Evolutionary conservation across 2,113 vertebrate species (phyloP).

Genomic region (Onychostoma macrolepis): DNA sequence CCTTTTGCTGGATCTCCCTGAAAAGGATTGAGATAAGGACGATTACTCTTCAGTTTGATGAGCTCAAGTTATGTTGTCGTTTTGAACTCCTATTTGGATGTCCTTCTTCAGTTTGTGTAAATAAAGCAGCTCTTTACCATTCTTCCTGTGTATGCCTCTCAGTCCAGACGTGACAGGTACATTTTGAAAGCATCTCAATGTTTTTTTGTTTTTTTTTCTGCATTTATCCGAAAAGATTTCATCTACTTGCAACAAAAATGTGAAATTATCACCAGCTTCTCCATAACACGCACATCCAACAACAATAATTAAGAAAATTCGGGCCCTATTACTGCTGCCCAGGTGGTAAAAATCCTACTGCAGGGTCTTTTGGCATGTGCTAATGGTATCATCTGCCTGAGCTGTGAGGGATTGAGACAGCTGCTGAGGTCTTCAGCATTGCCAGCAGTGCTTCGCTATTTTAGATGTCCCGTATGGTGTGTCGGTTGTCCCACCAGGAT

Average conservation of each 20-base stretch:
- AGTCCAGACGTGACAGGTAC: no score
- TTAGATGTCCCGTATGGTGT: slow-evolving; percentile 15
- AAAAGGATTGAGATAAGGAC: no score
- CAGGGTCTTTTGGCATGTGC: slow-evolving; percentile 33
- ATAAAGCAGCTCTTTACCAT: no score
- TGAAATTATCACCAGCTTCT: background rate
- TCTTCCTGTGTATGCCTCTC: no score
- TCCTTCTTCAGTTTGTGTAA: no score
- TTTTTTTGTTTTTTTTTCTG: no score
- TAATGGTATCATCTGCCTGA: slow-evolving; percentile 54
- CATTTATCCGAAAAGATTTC: background rate
- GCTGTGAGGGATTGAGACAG: slow-evolving; percentile 57
- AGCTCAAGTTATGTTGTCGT: no score
- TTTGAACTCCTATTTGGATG: no score
- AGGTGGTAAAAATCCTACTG: slow-evolving; percentile 8
- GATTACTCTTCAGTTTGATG: no score
- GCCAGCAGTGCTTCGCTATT: slow-evolving; percentile 32
- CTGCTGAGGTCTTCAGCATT: slow-evolving; percentile 60
- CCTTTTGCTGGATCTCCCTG: no score
- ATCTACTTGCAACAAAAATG: background rate
- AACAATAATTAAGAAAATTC: slow-evolving; percentile 1
- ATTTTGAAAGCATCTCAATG: background rate
- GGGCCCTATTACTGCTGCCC: background rate
- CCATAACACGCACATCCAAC: background rate
- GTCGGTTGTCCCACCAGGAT: slow-evolving; percentile 1